Conservation (phyloP, 2,888 invertebrate species). For the Carterocephalus palaemon region DNA sequence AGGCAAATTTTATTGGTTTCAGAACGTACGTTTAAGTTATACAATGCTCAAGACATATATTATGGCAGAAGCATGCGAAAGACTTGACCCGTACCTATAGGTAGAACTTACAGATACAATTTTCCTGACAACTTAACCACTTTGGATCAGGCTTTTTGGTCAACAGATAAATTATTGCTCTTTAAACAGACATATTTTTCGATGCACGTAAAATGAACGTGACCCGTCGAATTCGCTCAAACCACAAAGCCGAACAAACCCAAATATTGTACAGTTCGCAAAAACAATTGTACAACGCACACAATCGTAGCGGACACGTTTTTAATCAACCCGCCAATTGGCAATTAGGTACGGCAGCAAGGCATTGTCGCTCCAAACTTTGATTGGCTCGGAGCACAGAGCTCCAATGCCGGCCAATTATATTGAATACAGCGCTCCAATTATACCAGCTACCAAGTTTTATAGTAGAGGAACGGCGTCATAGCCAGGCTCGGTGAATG, state of each 20-base stretch:
- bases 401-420: constrained; percentile 67
- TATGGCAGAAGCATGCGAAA: too few species aligned
- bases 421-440: constrained; percentile 59
- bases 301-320: constrained; percentile 35
- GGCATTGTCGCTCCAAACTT: constrained; percentile 66
- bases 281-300: constrained; percentile 21
- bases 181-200: too few species aligned
- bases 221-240: background rate
- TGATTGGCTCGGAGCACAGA: constrained; percentile 55
- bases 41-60: too few species aligned
- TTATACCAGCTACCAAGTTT: constrained; percentile 68
- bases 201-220: too few species aligned
- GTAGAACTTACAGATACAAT: too few species aligned
- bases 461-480: constrained; percentile 64
- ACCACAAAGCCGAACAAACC: constrained; percentile 8
- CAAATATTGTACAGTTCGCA: constrained; percentile 6
- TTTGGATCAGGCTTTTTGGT: too few species aligned
- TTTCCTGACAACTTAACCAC: too few species aligned
- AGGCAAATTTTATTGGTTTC: too few species aligned
- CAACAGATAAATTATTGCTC: too few species aligned
- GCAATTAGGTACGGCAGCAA: constrained; percentile 58
- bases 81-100: too few species aligned
- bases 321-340: constrained; percentile 50
- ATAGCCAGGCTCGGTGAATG: constrained; percentile 62
- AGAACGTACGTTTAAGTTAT: too few species aligned